Percentiles rank a stretch among this genome's conserved stretches.
These are phyloP conservation scores for Prunella fulvescens DNA, from an alignment of 2,113 vertebrate species.

Conservation along the genomic window DNA sequence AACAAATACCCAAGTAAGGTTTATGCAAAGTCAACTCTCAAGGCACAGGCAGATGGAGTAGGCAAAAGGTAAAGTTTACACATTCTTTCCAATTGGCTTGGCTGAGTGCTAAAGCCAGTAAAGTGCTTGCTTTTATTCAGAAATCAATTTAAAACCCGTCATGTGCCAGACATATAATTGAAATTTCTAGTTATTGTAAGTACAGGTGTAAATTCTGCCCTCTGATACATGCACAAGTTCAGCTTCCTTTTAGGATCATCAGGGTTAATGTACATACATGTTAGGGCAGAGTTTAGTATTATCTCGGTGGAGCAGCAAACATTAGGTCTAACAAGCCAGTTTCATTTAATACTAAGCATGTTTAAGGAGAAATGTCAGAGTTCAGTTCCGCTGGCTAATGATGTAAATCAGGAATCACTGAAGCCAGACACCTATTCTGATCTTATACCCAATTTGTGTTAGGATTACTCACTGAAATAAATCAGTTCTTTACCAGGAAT, in stretches of 20 bases:
- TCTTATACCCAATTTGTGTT: not conserved
- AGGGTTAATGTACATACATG: not conserved
- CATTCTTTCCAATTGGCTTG: constrained; percentile 28
- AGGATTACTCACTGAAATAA: constrained; percentile 20
- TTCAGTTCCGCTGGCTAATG: not conserved
- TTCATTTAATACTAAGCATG: not conserved
- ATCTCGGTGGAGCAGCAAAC: not conserved
- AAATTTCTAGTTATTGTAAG: not conserved
- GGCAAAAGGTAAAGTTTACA: constrained; percentile 45
- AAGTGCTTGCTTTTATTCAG: not conserved
- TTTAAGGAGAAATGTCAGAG: constrained; percentile 37
- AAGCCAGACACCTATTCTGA: not conserved
- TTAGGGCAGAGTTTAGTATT: constrained; percentile 16
- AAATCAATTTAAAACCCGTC: not conserved
- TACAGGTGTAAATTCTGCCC: not conserved
- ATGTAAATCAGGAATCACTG: constrained; percentile 9
- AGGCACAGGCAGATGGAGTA: not conserved
- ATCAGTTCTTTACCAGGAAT: constrained; percentile 9
- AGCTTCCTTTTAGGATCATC: not conserved
- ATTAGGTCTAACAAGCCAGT: not conserved
- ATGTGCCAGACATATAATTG: not conserved
- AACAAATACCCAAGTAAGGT: not conserved
- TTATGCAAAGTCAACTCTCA: not conserved
- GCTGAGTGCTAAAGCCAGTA: constrained; percentile 1
- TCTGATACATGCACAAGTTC: not conserved